Base-by-base conservation (phyloP, 2,888 invertebrate species). In the Germaria angustata region DNA sequence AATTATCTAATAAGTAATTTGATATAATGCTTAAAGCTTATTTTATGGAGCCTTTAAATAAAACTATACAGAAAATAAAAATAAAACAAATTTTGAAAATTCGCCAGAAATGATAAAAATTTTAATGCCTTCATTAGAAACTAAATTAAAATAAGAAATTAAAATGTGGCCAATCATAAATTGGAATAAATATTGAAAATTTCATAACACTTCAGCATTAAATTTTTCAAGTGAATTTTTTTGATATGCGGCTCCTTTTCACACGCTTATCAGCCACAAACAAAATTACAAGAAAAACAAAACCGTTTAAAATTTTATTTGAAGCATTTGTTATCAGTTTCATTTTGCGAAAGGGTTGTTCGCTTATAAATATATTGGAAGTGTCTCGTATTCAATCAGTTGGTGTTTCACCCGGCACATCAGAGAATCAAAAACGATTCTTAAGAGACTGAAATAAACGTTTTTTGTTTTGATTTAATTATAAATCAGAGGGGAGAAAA, bases 321-420 rank as follows among this genome's bases (percentile, higher is more conserved):
- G 59, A 46, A 11, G 7, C 13, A 5, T 24, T n/a, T 53, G 2
- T 78, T 81, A 77, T 73, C 78, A 75, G 24, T 57, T 44, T 13
- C 1, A 17, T 15, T 49, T 22, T 2, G 24, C 6, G 2, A 32
- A 65, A 55, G 1, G 34, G 13, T 65, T n/a, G n/a, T n/a, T n/a
- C 8, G 2, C 2, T 20, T 79, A 79, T 79, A 79, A 79, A 79
- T 39, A 17, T 36, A 46, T 34, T 17, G 72, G 11, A 59, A 72
- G 24, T 22, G 11, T 32, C 49, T 39, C 0, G 7, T 34, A 24
- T 11, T 17, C 15, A 49, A 15, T 66, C 59, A 78, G 82, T 81
- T 32, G 53, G 20, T 15, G 36, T 68, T 66, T 36, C 7, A 57
- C 49, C 22, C 46, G 34, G 2, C n/a, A 4, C 59, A 9, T n/a